Evolutionary conservation across 2,888 invertebrate genomes (phyloP), one percentile per base, ranked within the genome.

Genomic region (Drosophila multiciliata): DNA sequence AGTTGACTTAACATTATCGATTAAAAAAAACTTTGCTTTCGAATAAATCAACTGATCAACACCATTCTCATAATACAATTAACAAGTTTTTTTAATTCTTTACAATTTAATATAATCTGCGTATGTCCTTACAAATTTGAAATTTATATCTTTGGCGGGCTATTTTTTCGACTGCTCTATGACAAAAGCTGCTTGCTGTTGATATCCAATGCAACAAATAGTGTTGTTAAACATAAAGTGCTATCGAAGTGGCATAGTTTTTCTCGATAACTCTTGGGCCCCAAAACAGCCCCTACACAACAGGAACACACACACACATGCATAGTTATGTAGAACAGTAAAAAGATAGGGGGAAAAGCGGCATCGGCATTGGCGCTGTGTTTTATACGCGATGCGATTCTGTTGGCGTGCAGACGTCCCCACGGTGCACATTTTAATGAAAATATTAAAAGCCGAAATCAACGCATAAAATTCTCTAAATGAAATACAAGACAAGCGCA

Each of bases 11-110:
- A 73, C 63, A 73, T 74, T 66, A 64, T 66, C 66, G 69, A 84
- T 82, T 78, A 75, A 71, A 78, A 67, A 68, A 74, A 40, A 67
- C 59, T 73, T 65, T 71, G 85, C 87, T 87, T 86, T 78, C 78
- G 75, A 87, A 89, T 87, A 89, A 89, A 87, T 78, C 66, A 80
- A 76, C 67, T 74, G 86, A 87, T 72, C 66, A 67, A 68, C 66
- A 66, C 48, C 49, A 79, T 60, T 75, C 36, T 70, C 49, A 67
- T 65, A 66, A 55, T 59, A 66, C 8, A 38, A 63, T 7, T 29
- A 23, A n/a, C 17, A 40, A 50, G 45, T 35, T 12, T 66, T 60
- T 66, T 33, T 4, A 26, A 8, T 29, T 35, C 0, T 40, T 17
- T 5, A 12, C 2, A 49, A 3, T 11, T 11, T 0, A 4, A 8